phyloP scores from a whole-genome alignment of 1,140 invertebrate genomes.

The Sitobion miscanthi region DNA sequence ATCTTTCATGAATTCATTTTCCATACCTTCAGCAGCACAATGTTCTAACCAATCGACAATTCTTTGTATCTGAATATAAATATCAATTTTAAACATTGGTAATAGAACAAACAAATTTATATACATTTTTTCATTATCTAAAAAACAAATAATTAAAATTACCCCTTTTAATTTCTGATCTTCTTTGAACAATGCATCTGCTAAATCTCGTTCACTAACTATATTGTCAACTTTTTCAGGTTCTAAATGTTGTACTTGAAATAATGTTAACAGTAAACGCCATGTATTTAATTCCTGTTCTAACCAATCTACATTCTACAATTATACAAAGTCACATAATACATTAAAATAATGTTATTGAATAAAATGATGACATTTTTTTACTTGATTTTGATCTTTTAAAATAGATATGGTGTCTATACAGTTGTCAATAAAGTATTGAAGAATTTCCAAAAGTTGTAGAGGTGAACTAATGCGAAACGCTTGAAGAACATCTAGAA shows the following conservation, averaged over 20 bases:
- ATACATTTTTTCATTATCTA: not conserved
- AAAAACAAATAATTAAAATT: slow-evolving; percentile 43
- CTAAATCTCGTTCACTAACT: slow-evolving; percentile 71
- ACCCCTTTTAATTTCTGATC: slow-evolving; percentile 75
- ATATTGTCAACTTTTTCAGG: slow-evolving; percentile 63
- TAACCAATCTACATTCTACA: slow-evolving; percentile 67
- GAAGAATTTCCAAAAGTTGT: slow-evolving; percentile 51
- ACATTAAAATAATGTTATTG: not conserved
- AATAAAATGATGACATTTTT: not conserved
- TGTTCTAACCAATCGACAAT: slow-evolving; percentile 93
- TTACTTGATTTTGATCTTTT: slow-evolving; percentile 56
- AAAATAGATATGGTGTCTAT: slow-evolving; percentile 22
- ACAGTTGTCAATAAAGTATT: slow-evolving; percentile 44
- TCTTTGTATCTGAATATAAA: slow-evolving; percentile 70
- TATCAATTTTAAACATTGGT: not conserved
- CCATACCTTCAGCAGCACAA: slow-evolving; percentile 75
- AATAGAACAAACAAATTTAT: not conserved
- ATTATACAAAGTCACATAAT: not conserved
- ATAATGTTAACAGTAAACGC: slow-evolving; percentile 80
- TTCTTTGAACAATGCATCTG: slow-evolving; percentile 69
- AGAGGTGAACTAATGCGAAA: slow-evolving; percentile 36
- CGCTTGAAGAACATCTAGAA: slow-evolving; percentile 25
- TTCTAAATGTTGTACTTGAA: slow-evolving; percentile 70
- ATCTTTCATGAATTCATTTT: slow-evolving; percentile 66
- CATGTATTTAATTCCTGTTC: slow-evolving; percentile 86